Conservation (phyloP, 1,140 invertebrate species). For the Caerostris extrusa region DNA sequence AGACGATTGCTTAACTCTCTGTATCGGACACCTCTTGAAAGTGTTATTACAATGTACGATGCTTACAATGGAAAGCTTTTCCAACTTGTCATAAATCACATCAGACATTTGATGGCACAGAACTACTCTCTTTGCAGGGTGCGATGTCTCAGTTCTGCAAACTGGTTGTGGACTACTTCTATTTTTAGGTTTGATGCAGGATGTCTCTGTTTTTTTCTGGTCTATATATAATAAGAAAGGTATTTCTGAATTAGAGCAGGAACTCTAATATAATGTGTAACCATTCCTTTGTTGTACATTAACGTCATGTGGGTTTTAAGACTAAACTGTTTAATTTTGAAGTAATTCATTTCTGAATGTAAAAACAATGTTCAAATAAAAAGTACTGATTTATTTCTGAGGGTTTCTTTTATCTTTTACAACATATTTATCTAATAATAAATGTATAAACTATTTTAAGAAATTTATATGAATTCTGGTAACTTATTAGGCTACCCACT, state of each 20-base stretch:
- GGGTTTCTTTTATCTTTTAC: too few species aligned
- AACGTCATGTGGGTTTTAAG: constrained; percentile 39
- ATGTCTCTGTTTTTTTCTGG: background rate
- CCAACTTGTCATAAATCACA: background rate
- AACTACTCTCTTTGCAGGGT: background rate
- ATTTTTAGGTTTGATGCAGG: constrained; percentile 5
- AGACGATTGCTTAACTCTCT: background rate
- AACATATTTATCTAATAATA: too few species aligned
- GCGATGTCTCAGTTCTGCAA: constrained; percentile 17
- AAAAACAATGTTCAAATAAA: constrained; percentile 45
- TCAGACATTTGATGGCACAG: background rate
- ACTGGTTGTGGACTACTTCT: constrained; percentile 15
- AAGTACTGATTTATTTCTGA: constrained; percentile 34
- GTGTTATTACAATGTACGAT: background rate
- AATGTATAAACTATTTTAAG: too few species aligned
- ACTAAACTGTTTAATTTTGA: constrained; percentile 14
- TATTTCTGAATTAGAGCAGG: constrained; percentile 41
- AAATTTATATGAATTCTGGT: too few species aligned
- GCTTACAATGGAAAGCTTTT: constrained; percentile 1
- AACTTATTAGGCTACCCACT: too few species aligned
- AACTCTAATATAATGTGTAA: constrained; percentile 26
- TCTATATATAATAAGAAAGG: constrained; percentile 17
- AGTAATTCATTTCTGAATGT: constrained; percentile 43
- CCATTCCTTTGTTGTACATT: constrained; percentile 38
- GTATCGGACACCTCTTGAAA: constrained; percentile 53